Evolutionary conservation across 1,140 invertebrate genomes (phyloP).

Genomic region (Cydia strobilella): DNA sequence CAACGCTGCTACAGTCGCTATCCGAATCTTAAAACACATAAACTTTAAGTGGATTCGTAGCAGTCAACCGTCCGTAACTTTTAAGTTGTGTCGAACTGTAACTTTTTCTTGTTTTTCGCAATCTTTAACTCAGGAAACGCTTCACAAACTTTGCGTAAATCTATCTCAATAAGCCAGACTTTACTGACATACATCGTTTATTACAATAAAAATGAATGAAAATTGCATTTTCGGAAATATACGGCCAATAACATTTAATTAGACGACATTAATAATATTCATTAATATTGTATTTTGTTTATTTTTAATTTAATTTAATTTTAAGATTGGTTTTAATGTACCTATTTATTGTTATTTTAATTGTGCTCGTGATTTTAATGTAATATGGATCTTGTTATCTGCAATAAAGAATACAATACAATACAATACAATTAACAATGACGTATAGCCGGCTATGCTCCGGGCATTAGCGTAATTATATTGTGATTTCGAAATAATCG

Average conservation of each 20-base stretch:
- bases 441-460: constrained; percentile 52
- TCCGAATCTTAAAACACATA: background rate
- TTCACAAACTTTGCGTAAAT: background rate
- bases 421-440: too few species aligned
- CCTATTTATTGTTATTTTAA: too few species aligned
- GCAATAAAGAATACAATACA: too few species aligned
- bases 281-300: too few species aligned
- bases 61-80: constrained; percentile 28
- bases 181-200: background rate
- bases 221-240: constrained; percentile 44
- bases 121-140: constrained; percentile 1
- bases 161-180: constrained; percentile 13
- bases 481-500: constrained; percentile 66
- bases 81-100: constrained; percentile 22
- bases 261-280: constrained; percentile 60
- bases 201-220: constrained; percentile 38
- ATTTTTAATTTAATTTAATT: too few species aligned
- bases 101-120: constrained; percentile 23
- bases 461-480: constrained; percentile 62
- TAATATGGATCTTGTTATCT: too few species aligned
- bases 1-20: background rate
- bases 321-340: too few species aligned
- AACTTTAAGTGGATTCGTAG: constrained; percentile 22
- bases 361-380: too few species aligned
- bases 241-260: constrained; percentile 68